These are phyloP conservation scores for Malthinus seriepunctatus DNA, from an alignment of 2,888 invertebrate genomes.

Conservation along the genomic window DNA sequence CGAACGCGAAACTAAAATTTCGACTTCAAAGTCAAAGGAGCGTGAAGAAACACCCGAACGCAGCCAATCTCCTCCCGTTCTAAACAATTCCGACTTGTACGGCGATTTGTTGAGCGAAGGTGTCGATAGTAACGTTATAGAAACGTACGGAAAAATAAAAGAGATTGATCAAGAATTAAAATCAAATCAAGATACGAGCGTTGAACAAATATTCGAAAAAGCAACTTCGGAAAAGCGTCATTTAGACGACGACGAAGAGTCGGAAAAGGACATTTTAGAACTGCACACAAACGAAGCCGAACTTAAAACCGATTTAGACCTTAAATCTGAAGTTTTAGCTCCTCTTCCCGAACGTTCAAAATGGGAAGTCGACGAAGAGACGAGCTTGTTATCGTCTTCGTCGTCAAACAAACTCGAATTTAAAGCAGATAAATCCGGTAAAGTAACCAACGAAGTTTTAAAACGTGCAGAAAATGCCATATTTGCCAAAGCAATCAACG, in stretches of 20 bases:
- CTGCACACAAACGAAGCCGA: conserved; percentile 62
- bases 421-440: conserved; percentile 59
- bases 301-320: conserved; percentile 56
- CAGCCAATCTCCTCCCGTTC: conserved; percentile 8
- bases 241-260: conserved; percentile 49
- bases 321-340: conserved; percentile 65
- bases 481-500: conserved; percentile 85
- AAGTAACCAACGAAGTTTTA: conserved; percentile 83
- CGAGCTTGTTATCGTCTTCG: not conserved
- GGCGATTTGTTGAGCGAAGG: conserved; percentile 60
- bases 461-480: conserved; percentile 92
- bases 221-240: conserved; percentile 34
- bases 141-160: conserved; percentile 59
- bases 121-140: conserved; percentile 61
- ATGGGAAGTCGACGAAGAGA: conserved; percentile 82
- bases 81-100: conserved; percentile 54
- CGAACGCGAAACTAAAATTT: conserved; percentile 43
- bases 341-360: conserved; percentile 81
- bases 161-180: conserved; percentile 41
- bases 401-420: not conserved
- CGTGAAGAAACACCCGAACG: conserved; percentile 37
- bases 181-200: conserved; percentile 19
- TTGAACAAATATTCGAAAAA: conserved; percentile 10
- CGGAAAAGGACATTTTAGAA: conserved; percentile 62
- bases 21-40: conserved; percentile 29